phyloP scores from a whole-genome alignment of 2,113 vertebrate genomes.

The Chionodraco myersi region DNA sequence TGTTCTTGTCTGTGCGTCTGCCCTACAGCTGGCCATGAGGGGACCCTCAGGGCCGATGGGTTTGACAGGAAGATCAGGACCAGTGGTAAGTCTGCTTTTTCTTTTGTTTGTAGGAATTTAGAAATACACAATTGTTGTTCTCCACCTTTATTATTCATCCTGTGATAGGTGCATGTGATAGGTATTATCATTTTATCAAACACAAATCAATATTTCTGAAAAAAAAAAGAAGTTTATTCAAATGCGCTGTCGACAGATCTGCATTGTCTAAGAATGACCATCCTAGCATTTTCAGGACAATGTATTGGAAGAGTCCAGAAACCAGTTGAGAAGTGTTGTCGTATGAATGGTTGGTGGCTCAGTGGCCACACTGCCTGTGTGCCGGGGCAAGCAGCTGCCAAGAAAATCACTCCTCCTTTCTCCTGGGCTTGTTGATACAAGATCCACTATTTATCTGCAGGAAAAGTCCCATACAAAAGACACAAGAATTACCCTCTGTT shows the following conservation, averaged over 20 bases:
- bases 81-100: conserved; percentile 89
- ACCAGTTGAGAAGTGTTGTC: conserved; percentile 13
- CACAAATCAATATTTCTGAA: background rate
- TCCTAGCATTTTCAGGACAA: background rate
- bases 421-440: conserved; percentile 74
- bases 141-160: background rate
- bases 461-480: conserved; percentile 38
- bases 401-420: conserved; percentile 19
- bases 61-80: conserved; percentile 96
- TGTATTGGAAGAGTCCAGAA: background rate
- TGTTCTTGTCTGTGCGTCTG: conserved; percentile 36
- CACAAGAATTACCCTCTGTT: conserved; percentile 20
- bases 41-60: conserved; percentile 97
- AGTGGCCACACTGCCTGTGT: conserved; percentile 16
- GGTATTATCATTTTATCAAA: background rate
- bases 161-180: background rate
- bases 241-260: background rate
- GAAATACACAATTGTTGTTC: background rate
- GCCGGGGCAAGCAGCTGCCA: conserved; percentile 47
- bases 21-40: conserved; percentile 93
- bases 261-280: background rate
- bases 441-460: conserved; percentile 66
- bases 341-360: conserved; percentile 19
- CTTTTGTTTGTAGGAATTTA: background rate
- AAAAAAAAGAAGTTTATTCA: background rate